Evolutionary conservation across 2,797 vertebrate species (phyloP).

Genomic region (Odontamblyopus lacepedii): DNA sequence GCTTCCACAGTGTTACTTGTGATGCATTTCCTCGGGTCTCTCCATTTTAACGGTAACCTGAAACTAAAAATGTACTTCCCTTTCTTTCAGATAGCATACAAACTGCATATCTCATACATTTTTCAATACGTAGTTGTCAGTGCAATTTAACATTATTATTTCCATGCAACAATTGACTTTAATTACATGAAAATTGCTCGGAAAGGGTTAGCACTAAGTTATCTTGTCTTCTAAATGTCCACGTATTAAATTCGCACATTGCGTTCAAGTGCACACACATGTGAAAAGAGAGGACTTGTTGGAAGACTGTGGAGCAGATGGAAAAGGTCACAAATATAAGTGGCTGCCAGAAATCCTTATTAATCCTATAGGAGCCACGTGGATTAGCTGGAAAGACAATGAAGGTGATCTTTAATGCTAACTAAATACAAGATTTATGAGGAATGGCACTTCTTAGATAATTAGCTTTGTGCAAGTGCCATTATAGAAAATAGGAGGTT

Average conservation of each 20-base stretch:
- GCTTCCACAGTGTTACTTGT: too few relatives aligned
- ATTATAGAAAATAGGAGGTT: not conserved
- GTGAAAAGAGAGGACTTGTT: constrained; percentile 16
- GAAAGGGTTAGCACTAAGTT: constrained; percentile 5
- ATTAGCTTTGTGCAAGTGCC: constrained; percentile 1
- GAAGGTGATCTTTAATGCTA: constrained; percentile 17
- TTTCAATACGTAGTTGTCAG: too few relatives aligned
- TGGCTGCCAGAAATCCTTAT: constrained; percentile 8
- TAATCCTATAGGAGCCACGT: constrained; percentile 15
- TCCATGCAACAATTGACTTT: not conserved
- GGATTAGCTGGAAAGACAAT: constrained; percentile 17
- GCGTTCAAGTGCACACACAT: constrained; percentile 16
- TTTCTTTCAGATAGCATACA: too few relatives aligned
- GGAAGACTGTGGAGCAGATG: constrained; percentile 17
- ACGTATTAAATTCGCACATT: not conserved
- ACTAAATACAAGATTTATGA: constrained; percentile 15
- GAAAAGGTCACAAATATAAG: constrained; percentile 14
- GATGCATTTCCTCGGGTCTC: too few relatives aligned
- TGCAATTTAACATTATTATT: not conserved
- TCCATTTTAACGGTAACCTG: too few relatives aligned
- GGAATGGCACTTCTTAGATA: constrained; percentile 11
- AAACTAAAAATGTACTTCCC: too few relatives aligned
- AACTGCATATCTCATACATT: too few relatives aligned
- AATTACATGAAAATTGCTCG: not conserved
- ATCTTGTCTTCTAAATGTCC: constrained; percentile 14